A percentile compares a stretch with the other conserved stretches of the same genome.
phyloP scores from a whole-genome alignment of 2,113 vertebrate genomes.

The Pteronura brasiliensis region DNA sequence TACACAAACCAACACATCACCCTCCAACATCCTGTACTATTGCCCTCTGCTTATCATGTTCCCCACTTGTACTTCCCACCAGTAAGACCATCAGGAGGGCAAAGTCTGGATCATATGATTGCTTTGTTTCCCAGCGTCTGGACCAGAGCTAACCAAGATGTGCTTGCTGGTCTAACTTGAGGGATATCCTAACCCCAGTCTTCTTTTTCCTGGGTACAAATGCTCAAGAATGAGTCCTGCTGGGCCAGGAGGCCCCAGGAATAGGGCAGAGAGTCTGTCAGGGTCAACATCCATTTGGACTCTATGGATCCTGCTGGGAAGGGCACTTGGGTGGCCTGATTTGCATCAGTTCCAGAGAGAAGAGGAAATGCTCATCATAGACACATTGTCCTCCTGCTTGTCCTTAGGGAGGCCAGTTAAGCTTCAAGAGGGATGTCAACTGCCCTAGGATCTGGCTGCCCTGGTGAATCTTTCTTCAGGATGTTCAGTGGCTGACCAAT shows the following conservation, averaged over 20 bases:
- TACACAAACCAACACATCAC: background rate
- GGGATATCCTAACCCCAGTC: background rate
- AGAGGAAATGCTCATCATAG: background rate
- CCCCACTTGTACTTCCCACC: background rate
- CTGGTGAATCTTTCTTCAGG: background rate
- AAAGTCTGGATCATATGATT: background rate
- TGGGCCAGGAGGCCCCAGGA: background rate
- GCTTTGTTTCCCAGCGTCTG: background rate
- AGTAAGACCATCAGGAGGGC: background rate
- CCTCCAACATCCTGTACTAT: background rate
- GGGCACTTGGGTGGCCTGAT: slow-evolving; percentile 84
- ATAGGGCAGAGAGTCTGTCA: slow-evolving; percentile 69
- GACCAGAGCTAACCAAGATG: background rate
- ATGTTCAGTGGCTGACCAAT: background rate
- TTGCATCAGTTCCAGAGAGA: slow-evolving; percentile 39
- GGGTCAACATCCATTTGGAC: background rate
- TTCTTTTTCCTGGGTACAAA: slow-evolving; percentile 80
- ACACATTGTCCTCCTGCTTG: background rate
- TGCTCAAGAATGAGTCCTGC: background rate
- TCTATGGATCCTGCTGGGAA: slow-evolving; percentile 82
- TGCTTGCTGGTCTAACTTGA: background rate
- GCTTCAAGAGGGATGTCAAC: background rate
- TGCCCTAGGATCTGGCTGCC: too few species aligned
- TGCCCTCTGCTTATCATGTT: background rate
- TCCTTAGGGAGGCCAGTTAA: background rate